Base-by-base conservation (phyloP, 2,888 invertebrate genomes). In the Dascillus cervinus region DNA sequence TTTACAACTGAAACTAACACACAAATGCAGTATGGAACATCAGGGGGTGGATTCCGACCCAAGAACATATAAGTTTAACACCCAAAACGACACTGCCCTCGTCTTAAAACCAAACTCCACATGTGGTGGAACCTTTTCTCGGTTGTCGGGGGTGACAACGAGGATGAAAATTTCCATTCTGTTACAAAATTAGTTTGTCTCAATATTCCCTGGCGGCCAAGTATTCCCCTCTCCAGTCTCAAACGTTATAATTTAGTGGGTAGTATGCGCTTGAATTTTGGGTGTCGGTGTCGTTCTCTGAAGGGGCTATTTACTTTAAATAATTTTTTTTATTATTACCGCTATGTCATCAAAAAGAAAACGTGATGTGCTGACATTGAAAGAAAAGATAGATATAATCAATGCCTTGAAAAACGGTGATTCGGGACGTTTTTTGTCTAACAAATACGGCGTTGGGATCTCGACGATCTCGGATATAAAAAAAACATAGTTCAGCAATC, bases 181-280 rank as follows among this genome's bases (percentile, higher is more conserved):
- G n/a, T n/a, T n/a, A n/a, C n/a, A n/a, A 17, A 17, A 17, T 17
- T 17, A 17, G 17, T 17, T 17, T 17, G 17, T 17, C 17, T 17
- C 17, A 17, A 17, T 17, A 17, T 17, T 17, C 17, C 17, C 17
- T n/a, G 17, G 17, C 17, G 17, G 17, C 17, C 17, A 17, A 17
- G 17, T 17, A 17, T 17, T 17, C 17, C n/a, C n/a, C 17, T 17
- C 17, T 17, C 8, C 17, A 17, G 17, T 17, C 17, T 6, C 17
- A 4, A 17, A 17, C 8, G 8, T 17, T 17, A 17, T 17, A 8
- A 17, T 17, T 17, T 8, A 17, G 17, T 17, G 8, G 17, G 17
- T 8, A 17, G 17, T 17, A 17, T 17, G 17, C 17, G 17, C 17
- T 17, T 17, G 17, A 8, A 17, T 17, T 17, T 17, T 8, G 17